Conservation (phyloP, 2,888 invertebrate species). For the Urechis unicinctus region DNA sequence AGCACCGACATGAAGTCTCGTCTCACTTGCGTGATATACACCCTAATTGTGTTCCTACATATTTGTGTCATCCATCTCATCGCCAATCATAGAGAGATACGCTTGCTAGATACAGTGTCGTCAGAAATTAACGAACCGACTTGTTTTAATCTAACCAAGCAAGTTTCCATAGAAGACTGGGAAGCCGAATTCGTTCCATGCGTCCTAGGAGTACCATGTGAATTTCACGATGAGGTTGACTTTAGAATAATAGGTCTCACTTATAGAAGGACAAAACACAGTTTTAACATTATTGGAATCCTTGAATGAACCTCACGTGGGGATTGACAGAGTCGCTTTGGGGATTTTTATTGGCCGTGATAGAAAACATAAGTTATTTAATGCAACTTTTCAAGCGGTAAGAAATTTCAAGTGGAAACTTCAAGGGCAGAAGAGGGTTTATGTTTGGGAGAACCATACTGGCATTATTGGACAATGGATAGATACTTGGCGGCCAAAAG, state of each 20-base stretch:
- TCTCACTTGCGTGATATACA: too few species aligned
- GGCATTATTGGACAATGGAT: conserved; percentile 23
- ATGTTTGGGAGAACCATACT: conserved; percentile 14
- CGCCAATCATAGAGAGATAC: too few species aligned
- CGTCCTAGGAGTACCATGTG: conserved; percentile 5
- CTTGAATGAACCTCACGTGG: conserved; percentile 17
- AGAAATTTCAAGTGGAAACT: conserved; percentile 6
- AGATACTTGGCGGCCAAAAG: conserved; percentile 26
- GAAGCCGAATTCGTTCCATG: too few species aligned
- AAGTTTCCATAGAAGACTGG: too few species aligned
- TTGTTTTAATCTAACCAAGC: too few species aligned
- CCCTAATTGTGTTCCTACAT: too few species aligned
- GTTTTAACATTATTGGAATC: conserved; percentile 15
- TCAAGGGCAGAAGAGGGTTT: conserved; percentile 9
- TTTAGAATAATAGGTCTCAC: conserved; percentile 22
- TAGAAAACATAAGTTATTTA: conserved; percentile 1
- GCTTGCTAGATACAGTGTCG: too few species aligned
- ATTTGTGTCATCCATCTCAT: too few species aligned
- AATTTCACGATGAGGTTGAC: conserved; percentile 13
- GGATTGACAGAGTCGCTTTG: conserved; percentile 12
- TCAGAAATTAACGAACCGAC: too few species aligned
- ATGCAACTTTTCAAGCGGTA: conserved; percentile 12
- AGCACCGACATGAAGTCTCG: too few species aligned
- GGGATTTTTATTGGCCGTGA: conserved; percentile 20
- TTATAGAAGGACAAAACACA: conserved; percentile 16